These are phyloP conservation scores for Ctenopoma multispine DNA, from an alignment of 2,797 vertebrate species.

Conservation along the genomic window DNA sequence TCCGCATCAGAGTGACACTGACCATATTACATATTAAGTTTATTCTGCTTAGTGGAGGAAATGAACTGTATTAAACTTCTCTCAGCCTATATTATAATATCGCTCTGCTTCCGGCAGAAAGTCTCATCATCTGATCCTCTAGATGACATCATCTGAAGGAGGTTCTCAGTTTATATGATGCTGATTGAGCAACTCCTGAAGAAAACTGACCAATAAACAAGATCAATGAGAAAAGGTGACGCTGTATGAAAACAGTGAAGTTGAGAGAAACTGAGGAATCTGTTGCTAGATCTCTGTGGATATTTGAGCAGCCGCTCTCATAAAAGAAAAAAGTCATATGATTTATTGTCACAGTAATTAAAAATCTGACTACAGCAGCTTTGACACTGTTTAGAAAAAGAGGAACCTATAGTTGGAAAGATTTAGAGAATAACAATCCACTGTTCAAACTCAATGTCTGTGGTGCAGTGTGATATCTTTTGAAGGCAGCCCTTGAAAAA, in stretches of 20 bases:
- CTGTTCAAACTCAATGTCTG: conserved; percentile 26
- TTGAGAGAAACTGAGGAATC: background rate
- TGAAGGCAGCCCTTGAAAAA: conserved; percentile 53
- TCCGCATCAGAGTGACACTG: conserved; percentile 17
- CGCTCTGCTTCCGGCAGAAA: no score
- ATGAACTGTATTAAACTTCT: no score
- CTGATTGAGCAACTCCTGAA: no score
- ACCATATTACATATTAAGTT: conserved; percentile 7
- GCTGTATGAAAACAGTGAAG: background rate
- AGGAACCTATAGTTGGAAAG: background rate
- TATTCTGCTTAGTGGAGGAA: background rate
- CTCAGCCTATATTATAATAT: no score
- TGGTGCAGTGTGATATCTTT: conserved; percentile 32
- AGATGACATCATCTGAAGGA: no score
- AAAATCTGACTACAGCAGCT: background rate
- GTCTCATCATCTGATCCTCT: no score
- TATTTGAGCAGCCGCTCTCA: background rate
- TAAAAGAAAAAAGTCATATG: background rate
- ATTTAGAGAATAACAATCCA: conserved; percentile 15
- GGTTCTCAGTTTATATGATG: no score
- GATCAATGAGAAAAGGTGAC: background rate
- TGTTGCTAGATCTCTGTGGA: background rate
- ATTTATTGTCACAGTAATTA: background rate
- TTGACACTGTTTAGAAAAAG: background rate
- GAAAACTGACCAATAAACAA: background rate